A percentile compares a stretch with the other conserved stretches of the same genome.
Conservation (phyloP, 2,113 vertebrate genomes). For the Tenebrosternarchus preto region DNA sequence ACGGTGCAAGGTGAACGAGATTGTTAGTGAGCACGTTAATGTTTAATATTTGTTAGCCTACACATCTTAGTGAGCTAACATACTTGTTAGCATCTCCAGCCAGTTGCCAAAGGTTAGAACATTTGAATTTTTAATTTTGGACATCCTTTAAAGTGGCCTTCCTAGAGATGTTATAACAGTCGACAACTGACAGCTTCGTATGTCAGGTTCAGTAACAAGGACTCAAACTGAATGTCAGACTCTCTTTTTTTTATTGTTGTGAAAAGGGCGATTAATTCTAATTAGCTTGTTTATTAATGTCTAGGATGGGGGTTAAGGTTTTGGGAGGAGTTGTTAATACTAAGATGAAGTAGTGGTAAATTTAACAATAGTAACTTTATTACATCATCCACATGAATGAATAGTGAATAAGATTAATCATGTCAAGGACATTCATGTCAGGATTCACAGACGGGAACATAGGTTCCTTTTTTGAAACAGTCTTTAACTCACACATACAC, state of each 20-base stretch:
- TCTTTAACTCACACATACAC: slow-evolving; percentile 43
- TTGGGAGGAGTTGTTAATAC: slow-evolving; percentile 40
- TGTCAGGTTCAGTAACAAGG: not conserved
- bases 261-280: slow-evolving; percentile 26
- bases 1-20: too few species aligned
- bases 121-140: not conserved
- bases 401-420: slow-evolving; percentile 34
- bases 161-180: not conserved
- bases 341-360: slow-evolving; percentile 35
- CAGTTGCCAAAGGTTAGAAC: too few species aligned
- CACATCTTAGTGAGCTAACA: too few species aligned
- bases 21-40: too few species aligned
- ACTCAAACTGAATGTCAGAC: not conserved
- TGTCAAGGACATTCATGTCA: slow-evolving; percentile 15
- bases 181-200: not conserved
- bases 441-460: slow-evolving; percentile 10
- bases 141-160: not conserved
- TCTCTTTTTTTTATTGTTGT: slow-evolving; percentile 7
- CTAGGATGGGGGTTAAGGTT: slow-evolving; percentile 27
- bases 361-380: slow-evolving; percentile 25
- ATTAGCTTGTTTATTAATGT: slow-evolving; percentile 38
- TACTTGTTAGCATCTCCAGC: too few species aligned
- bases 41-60: too few species aligned
- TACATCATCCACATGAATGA: slow-evolving; percentile 24
- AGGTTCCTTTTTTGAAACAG: slow-evolving; percentile 1